Evolutionary conservation across 2,888 invertebrate genomes (phyloP).

Genomic region (Lasioglossum oenotherae): DNA sequence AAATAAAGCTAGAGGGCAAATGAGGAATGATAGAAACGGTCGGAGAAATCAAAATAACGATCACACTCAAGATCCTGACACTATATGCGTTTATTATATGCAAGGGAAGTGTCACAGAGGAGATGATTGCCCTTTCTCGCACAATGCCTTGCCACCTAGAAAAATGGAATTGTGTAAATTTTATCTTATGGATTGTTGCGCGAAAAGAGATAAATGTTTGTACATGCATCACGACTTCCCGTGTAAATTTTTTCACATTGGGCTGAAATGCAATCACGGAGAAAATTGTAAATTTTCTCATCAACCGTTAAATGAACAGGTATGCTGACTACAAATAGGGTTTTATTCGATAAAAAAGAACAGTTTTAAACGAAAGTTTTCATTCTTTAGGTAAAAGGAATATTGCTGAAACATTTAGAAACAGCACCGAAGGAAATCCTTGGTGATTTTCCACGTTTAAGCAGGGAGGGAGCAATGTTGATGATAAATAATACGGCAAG

Average conservation of each 20-base stretch:
- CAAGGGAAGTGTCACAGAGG: constrained; percentile 95
- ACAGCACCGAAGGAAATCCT: constrained; percentile 96
- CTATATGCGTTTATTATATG: constrained; percentile 93
- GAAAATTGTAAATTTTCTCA: constrained; percentile 98
- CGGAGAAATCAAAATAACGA: constrained; percentile 85
- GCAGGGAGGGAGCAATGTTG: constrained; percentile 90
- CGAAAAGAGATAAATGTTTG: constrained; percentile 96
- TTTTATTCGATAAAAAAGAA: background rate
- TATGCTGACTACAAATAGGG: constrained; percentile 78
- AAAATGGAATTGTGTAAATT: constrained; percentile 98
- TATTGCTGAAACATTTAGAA: constrained; percentile 90
- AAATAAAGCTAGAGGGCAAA: constrained; percentile 83
- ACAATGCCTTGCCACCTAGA: constrained; percentile 92
- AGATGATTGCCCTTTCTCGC: constrained; percentile 94
- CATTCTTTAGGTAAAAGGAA: constrained; percentile 79
- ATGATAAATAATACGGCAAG: constrained; percentile 84
- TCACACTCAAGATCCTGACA: constrained; percentile 88
- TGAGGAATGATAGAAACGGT: constrained; percentile 82
- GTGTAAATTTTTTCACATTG: constrained; percentile 98
- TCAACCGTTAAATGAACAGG: constrained; percentile 92
- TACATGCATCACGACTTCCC: constrained; percentile 99
- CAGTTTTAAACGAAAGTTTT: constrained; percentile 8
- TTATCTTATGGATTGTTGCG: constrained; percentile 97
- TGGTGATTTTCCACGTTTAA: constrained; percentile 94
- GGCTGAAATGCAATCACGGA: constrained; percentile 91